These are phyloP conservation scores for Listronotus oregonensis DNA, from an alignment of 1,140 invertebrate species.

Conservation along the genomic window DNA sequence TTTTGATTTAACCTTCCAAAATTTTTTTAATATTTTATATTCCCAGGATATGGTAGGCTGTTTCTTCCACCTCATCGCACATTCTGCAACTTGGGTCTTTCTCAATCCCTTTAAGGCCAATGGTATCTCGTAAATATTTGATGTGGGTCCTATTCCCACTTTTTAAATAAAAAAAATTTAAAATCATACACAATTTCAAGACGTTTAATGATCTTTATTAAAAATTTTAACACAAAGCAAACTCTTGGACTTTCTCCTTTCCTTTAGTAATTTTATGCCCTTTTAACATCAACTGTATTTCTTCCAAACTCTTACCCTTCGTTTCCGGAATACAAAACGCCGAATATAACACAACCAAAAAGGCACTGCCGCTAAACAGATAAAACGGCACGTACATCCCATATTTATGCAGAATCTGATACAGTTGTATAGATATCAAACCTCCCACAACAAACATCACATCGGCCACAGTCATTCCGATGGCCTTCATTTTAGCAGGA, in stretches of 20 bases:
- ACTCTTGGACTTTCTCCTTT: neutral
- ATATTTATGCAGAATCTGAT: conserved; percentile 61
- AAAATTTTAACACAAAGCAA: neutral
- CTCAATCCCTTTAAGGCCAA: no score
- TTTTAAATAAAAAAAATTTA: neutral
- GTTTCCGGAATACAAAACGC: conserved; percentile 74
- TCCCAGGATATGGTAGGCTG: no score
- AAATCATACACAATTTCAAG: no score
- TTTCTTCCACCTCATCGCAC: no score
- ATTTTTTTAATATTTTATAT: no score
- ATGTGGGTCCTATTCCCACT: no score
- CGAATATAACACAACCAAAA: conserved; percentile 65
- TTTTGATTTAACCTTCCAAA: no score
- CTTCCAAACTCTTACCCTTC: conserved; percentile 74
- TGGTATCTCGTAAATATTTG: no score
- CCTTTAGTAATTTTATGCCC: conserved; percentile 18
- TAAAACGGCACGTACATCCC: conserved; percentile 66
- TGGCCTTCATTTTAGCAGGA: conserved; percentile 64
- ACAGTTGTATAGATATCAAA: conserved; percentile 72
- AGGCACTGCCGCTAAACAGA: conserved; percentile 67
- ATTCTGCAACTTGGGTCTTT: no score
- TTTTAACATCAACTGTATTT: conserved; percentile 63
- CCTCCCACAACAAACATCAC: conserved; percentile 54
- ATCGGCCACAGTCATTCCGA: conserved; percentile 50
- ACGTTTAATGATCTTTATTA: no score